Base-by-base conservation (phyloP, 2,888 invertebrate species). In the Oxyscelio sp. region DNA sequence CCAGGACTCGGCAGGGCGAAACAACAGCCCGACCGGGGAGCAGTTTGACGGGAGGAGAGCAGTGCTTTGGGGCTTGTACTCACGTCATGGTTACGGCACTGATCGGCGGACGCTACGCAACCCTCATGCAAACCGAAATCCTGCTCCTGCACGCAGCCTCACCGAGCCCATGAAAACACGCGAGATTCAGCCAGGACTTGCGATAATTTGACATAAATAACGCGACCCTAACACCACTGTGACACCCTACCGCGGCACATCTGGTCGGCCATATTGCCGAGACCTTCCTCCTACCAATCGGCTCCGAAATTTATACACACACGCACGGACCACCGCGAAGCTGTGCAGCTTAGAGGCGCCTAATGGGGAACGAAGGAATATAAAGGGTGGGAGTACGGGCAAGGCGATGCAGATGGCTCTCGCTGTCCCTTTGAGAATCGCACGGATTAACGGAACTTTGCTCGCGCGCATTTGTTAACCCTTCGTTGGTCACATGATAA, bases 91-190 rank as follows among this genome's bases (percentile, higher is more conserved):
- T 93, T 90, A 92, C 90, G 89, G 91, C 89, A 87, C 90, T 89
- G 90, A 91, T 91, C 84, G 91, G 92, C 91, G 91, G 90, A 91
- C 93, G 94, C 93, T 94, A 93, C 91, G 93, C 91, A 88, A 93
- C 90, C 91, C 90, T 94, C 93, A 92, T 91, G 91, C 92, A 92
- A 91, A 88, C 88, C 89, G 91, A 90, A 89, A 92, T 92, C 87
- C 92, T 91, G 88, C 92, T 92, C 83, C 91, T 91, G 89, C 93
- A 92, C 89, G 93, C 87, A 90, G 93, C 91, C 88, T 94, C 94
- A 90, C 94, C 92, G 92, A 94, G 92, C 91, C 93, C 94, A 94
- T 94, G 92, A 93, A 94, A 93, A 92, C 93, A 94, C 92, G 92
- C 93, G 92, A 93, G 92, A 92, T 93, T 92, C 89, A 92, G 93